These are phyloP conservation scores for Hephaestus fuliginosus DNA, from an alignment of 2,797 vertebrate species.

Conservation along the genomic window DNA sequence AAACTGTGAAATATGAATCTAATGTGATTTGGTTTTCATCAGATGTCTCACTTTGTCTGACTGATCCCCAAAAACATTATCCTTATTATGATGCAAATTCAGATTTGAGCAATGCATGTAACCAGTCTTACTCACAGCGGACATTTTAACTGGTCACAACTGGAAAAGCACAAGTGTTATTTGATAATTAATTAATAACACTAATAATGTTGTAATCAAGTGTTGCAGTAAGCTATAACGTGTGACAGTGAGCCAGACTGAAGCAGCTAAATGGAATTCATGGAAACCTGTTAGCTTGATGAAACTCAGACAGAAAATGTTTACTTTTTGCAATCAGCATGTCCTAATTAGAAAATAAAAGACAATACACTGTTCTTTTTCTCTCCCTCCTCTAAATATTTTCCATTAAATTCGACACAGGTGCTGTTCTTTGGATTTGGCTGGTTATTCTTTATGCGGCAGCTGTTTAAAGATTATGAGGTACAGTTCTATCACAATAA, in stretches of 20 bases:
- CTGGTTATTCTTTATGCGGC: slow-evolving; percentile 98
- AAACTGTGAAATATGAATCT: too few species aligned
- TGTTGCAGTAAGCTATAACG: neutral
- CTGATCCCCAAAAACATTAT: too few species aligned
- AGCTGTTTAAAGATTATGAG: slow-evolving; percentile 99
- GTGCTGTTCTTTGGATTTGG: slow-evolving; percentile 98
- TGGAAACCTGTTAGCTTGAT: neutral
- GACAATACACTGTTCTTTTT: neutral
- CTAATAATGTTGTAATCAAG: neutral
- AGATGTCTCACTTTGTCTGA: too few species aligned
- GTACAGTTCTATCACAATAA: slow-evolving; percentile 69
- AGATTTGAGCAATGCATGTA: neutral
- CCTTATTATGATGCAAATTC: too few species aligned
- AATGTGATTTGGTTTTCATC: too few species aligned
- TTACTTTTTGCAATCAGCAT: neutral
- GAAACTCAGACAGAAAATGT: neutral
- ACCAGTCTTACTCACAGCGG: neutral
- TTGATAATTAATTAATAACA: neutral
- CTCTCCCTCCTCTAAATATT: neutral
- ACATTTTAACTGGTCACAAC: too few species aligned
- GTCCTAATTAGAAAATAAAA: neutral
- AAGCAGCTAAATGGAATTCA: neutral
- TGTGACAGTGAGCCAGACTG: neutral
- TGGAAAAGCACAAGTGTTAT: neutral
- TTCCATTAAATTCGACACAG: slow-evolving; percentile 74